These are phyloP conservation scores for Drosophila monieri DNA, from an alignment of 2,888 invertebrate genomes.

Conservation along the genomic window DNA sequence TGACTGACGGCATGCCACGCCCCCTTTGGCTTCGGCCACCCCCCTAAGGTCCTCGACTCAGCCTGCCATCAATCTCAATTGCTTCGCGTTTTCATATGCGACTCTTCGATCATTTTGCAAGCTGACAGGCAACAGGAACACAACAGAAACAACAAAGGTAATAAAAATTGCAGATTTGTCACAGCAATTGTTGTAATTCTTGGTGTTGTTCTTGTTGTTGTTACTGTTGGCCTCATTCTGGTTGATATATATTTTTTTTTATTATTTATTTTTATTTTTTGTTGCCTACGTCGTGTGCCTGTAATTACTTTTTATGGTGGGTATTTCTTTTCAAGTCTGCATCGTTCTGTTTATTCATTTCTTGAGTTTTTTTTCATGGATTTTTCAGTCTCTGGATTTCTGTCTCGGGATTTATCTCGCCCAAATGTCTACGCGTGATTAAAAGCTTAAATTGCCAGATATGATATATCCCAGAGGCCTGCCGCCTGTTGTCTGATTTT, in stretches of 20 bases:
- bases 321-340: slow-evolving; percentile 20
- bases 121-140: slow-evolving; percentile 63
- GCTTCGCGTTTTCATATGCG: slow-evolving; percentile 78
- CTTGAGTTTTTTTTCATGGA: slow-evolving; percentile 10
- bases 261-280: slow-evolving; percentile 27
- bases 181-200: slow-evolving; percentile 64
- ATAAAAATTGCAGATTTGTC: slow-evolving; percentile 77
- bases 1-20: slow-evolving; percentile 58
- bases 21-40: slow-evolving; percentile 30
- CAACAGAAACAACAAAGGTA: slow-evolving; percentile 50
- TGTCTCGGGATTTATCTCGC: slow-evolving; percentile 61
- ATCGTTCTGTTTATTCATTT: slow-evolving; percentile 31
- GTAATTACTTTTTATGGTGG: slow-evolving; percentile 72
- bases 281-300: slow-evolving; percentile 60
- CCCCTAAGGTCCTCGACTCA: slow-evolving; percentile 5
- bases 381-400: slow-evolving; percentile 13
- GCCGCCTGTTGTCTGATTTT: slow-evolving; percentile 41
- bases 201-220: slow-evolving; percentile 18
- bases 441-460: slow-evolving; percentile 74
- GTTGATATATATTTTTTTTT: slow-evolving; percentile 38
- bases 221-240: slow-evolving; percentile 63
- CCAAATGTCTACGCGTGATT: slow-evolving; percentile 75
- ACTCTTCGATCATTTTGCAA: slow-evolving; percentile 76
- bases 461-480: slow-evolving; percentile 60
- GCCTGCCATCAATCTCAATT: slow-evolving; percentile 77